Evolutionary conservation across 1,140 invertebrate species (phyloP), one percentile per base, ranked within the genome.

Genomic region (Nomia melanderi): DNA sequence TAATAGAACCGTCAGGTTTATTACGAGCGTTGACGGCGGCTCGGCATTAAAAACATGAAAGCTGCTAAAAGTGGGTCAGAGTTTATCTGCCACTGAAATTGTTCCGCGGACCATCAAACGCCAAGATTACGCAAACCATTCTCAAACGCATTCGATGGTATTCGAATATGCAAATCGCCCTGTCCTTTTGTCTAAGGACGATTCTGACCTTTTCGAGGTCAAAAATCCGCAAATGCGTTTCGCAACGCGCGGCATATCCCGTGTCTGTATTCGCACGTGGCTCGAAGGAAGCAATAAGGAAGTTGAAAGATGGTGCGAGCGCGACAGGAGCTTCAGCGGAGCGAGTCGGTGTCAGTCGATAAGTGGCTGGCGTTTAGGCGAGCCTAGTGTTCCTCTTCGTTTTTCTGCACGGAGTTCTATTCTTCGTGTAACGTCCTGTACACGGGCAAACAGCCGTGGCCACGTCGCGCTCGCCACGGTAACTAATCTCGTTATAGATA

Each of bases 401-500:
- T 71, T 64, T 83, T 79, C 12, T 54, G 33, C 27, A 72, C 36
- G 53, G n/a, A n/a, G 31, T 67, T 77, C 57, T 83, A 80, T 77
- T 83, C 77, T 77, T 77, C 69, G 59, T 74, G 72, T 56, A 73
- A 80, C 67, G 65, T 81, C 64, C 78, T 78, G 70, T 81, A 84
- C 74, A 73, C 66, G 27, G n/a, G 33, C 53, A 29, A 72, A 75
- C 44, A 27, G 33, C 70, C 64, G 81, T 60, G 33, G 63, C 47
- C 79, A 70, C 72, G 86, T 82, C 80, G 83, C 83, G 80, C 73
- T 85, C 70, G 82, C 65, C 59, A 77, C 79, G 64, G 78, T 77
- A 88, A 84, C 83, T 88, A 90, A 90, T 89, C 88, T 86, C 81
- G 83, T 90, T 89, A 89, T 88, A 88, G 85, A 88, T 84, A 89